phyloP scores from a whole-genome alignment of 2,113 vertebrate genomes.

The Xerus inauris region DNA sequence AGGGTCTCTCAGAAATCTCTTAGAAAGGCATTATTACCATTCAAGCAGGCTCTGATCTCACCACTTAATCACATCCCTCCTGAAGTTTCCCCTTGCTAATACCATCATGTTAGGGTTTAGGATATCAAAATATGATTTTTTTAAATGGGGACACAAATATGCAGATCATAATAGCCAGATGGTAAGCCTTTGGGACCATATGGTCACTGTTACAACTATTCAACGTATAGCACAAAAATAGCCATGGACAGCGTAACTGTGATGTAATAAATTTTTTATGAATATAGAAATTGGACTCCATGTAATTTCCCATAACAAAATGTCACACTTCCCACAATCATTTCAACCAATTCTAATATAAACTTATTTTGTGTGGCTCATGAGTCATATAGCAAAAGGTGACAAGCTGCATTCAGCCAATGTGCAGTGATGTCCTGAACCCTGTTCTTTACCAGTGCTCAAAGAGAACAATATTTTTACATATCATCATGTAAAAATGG shows the following conservation, averaged over 20 bases:
- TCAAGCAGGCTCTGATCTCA: background rate
- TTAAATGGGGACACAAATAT: background rate
- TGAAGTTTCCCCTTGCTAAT: background rate
- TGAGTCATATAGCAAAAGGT: background rate
- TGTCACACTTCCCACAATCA: background rate
- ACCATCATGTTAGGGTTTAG: background rate
- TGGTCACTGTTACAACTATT: background rate
- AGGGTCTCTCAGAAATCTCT: background rate
- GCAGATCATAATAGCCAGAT: background rate
- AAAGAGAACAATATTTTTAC: background rate
- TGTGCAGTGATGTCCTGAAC: background rate
- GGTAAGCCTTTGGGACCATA: background rate
- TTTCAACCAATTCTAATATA: background rate
- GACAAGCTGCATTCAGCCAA: fast-evolving
- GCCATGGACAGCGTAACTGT: background rate
- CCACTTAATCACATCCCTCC: background rate
- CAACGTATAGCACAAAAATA: background rate
- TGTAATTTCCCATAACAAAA: background rate
- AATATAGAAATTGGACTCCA: background rate
- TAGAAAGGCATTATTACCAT: background rate
- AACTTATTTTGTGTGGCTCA: background rate
- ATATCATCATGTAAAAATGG: too few species aligned
- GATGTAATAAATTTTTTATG: background rate
- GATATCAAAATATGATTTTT: background rate
- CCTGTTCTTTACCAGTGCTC: background rate